These are phyloP conservation scores for Pachypeltis micranthus DNA, from an alignment of 1,140 invertebrate species.

Conservation along the genomic window DNA sequence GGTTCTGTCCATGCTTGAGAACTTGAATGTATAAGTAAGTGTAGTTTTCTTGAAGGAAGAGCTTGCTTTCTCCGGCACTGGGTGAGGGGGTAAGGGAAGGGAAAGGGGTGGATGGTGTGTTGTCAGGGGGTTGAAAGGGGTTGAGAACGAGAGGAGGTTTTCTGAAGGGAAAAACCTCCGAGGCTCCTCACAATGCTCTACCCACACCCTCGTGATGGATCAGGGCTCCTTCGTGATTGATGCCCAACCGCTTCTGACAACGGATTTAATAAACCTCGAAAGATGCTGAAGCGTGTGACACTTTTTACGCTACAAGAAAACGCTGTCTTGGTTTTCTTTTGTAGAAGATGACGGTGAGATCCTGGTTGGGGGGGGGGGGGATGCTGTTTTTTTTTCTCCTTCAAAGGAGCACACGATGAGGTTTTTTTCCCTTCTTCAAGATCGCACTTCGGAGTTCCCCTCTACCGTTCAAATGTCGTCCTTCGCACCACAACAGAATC, in stretches of 20 bases:
- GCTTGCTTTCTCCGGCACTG: not conserved
- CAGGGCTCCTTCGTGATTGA: slow-evolving; percentile 24
- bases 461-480: no score
- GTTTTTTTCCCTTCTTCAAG: no score
- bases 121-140: slow-evolving; percentile 2
- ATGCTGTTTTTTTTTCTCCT: not conserved
- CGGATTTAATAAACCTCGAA: slow-evolving; percentile 26
- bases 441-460: not conserved
- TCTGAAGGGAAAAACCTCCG: not conserved
- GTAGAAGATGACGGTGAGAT: not conserved
- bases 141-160: slow-evolving; percentile 1
- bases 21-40: slow-evolving; percentile 42
- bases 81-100: not conserved
- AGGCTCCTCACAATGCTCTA: not conserved
- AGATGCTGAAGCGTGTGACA: slow-evolving; percentile 11
- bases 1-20: slow-evolving; percentile 36
- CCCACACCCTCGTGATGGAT: slow-evolving; percentile 21
- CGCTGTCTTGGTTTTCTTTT: not conserved
- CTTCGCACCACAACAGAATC: no score
- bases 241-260: slow-evolving; percentile 23
- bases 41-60: slow-evolving; percentile 22
- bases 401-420: no score
- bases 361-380: no score
- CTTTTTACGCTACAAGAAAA: not conserved
- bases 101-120: not conserved